Evolutionary conservation across 1,140 invertebrate genomes (phyloP), one percentile per base, ranked within the genome.

Genomic region (Drosophila truncata): DNA sequence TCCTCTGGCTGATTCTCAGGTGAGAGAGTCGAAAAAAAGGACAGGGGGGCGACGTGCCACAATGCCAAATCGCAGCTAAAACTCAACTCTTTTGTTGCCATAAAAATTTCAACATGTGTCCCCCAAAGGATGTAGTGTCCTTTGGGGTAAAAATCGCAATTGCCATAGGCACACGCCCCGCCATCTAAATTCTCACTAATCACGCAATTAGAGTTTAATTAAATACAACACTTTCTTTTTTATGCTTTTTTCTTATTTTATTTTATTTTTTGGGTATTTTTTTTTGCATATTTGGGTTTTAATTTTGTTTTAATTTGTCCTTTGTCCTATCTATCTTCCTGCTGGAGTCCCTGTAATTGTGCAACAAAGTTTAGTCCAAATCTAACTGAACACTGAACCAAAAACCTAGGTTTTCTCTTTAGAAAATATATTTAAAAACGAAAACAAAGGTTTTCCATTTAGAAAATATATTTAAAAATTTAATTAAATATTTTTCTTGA

Each of bases 51-150:
- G 31, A 71, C 69, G 69, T 72, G 69, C 20, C 20, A 25, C 69
- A 57, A 73, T 73, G 67, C 35, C 33, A 73, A 73, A 73, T 73
- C 46, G 70, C 67, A 73, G 27, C 23, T n/a, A n/a, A n/a, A n/a
- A n/a, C n/a, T 13, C 35, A 72, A 60, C 69, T 72, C 66, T 72
- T 60, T 58, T 31, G 37, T 71, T 14, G 29, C 9, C 67, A 73
- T 73, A 72, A 73, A 73, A 73, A 73, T 73, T 72, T 29, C 67
- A 73, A 33, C 70, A 73, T 73, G 70, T 72, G 69, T 54, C 66
- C 39, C 62, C 20, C n/a, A 44, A 37, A 13, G 62, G 59, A 25
- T 13, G 20, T 14, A 8, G 16, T 25, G 33, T 66, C 23, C 52
- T 33, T 23, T 4, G 14, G 16, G 44, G 44, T 23, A 10, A 10